Evolutionary conservation across 2,113 vertebrate species (phyloP).

Genomic region (Carassius carassius): DNA sequence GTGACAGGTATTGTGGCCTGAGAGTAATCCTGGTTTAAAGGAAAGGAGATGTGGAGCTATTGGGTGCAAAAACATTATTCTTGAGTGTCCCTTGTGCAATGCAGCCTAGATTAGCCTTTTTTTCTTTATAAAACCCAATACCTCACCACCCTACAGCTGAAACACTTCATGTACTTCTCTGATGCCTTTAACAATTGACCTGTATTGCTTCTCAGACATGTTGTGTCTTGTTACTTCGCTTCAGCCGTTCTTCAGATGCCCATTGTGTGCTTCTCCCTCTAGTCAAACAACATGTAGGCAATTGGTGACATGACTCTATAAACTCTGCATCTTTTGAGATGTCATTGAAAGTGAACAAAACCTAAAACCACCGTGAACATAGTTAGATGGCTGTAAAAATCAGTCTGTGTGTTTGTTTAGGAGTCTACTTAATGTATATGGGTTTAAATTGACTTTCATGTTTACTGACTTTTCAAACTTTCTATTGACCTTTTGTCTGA

Average conservation of each 20-base stretch:
- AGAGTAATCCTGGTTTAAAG: conserved; percentile 39
- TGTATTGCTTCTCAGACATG: conserved; percentile 42
- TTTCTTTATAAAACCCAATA: conserved; percentile 23
- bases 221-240: conserved; percentile 38
- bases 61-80: conserved; percentile 31
- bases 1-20: conserved; percentile 51
- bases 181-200: conserved; percentile 46
- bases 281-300: conserved; percentile 23
- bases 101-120: conserved; percentile 18
- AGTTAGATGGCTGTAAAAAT: too few species aligned
- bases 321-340: too few species aligned
- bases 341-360: too few species aligned
- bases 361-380: too few species aligned
- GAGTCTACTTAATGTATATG: too few species aligned
- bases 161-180: not conserved
- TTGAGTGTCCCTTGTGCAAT: conserved; percentile 31
- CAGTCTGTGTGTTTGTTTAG: too few species aligned
- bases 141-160: not conserved
- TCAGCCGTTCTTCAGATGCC: conserved; percentile 4
- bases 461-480: not conserved
- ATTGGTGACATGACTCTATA: not conserved
- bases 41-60: conserved; percentile 2
- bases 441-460: not conserved
- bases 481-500: not conserved
- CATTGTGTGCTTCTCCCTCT: conserved; percentile 29